phyloP scores from a whole-genome alignment of 2,888 invertebrate genomes.

The Embidobia sp. region DNA sequence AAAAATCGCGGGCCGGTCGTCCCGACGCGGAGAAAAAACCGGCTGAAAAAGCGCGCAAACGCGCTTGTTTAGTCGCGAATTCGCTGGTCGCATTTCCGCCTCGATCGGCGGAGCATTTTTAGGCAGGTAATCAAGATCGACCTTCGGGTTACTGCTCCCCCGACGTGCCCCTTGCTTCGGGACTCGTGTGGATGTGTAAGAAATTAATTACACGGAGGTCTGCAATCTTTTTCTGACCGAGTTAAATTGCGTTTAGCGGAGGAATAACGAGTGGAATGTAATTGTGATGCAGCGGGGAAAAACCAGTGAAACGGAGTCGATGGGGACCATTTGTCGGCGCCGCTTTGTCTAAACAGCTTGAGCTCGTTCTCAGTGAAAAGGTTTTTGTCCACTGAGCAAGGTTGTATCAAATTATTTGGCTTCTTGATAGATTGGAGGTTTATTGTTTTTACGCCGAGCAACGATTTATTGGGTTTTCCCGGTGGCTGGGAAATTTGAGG shows the following conservation, averaged over 20 bases:
- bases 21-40: constrained; percentile 18
- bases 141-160: too few relatives aligned
- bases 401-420: background rate
- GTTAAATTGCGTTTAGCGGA: too few relatives aligned
- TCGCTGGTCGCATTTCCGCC: too few relatives aligned
- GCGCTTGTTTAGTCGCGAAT: too few relatives aligned
- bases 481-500: too few relatives aligned
- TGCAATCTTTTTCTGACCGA: too few relatives aligned
- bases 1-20: constrained; percentile 47
- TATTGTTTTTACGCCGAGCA: constrained; percentile 1
- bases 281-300: background rate
- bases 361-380: background rate
- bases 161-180: too few relatives aligned
- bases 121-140: too few relatives aligned
- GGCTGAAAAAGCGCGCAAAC: constrained; percentile 20
- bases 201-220: too few relatives aligned
- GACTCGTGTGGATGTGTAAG: too few relatives aligned
- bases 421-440: background rate
- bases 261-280: constrained; percentile 4
- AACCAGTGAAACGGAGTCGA: constrained; percentile 16
- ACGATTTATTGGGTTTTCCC: background rate
- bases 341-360: constrained; percentile 16
- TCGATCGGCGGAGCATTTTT: too few relatives aligned
- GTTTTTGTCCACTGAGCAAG: background rate
- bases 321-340: constrained; percentile 11